Evolutionary conservation across 37 sponge, comb jelly and placozoan species (phyloP).

Genomic region (Axinella damicornis): DNA sequence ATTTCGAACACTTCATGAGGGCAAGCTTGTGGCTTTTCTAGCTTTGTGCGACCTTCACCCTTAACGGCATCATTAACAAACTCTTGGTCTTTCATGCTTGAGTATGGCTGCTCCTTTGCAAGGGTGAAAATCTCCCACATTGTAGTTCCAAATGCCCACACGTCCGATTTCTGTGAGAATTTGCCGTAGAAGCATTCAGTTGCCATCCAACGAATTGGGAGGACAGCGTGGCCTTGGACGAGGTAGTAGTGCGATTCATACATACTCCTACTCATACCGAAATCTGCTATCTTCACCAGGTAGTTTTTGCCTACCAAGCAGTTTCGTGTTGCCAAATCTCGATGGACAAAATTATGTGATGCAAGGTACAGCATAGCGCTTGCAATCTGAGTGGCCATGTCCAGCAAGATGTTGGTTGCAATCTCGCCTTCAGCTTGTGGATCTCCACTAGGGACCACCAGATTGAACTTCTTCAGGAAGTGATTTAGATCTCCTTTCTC

Average conservation of each 20-base stretch:
- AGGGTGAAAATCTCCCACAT: slow-evolving; percentile 66
- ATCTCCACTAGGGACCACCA: background rate
- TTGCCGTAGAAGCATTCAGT: slow-evolving; percentile 63
- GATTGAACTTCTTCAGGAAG: slow-evolving; percentile 56
- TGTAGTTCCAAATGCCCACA: slow-evolving; percentile 66
- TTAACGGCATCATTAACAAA: slow-evolving; percentile 70
- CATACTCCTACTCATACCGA: slow-evolving; percentile 68
- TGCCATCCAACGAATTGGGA: slow-evolving; percentile 70
- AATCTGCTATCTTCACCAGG: slow-evolving; percentile 66
- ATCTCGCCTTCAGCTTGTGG: background rate
- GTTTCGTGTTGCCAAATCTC: slow-evolving; percentile 70
- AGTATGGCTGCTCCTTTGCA: slow-evolving; percentile 54
- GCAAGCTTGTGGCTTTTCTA: slow-evolving; percentile 27
- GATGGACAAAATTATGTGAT: slow-evolving; percentile 51
- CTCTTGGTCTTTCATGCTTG: slow-evolving; percentile 54
- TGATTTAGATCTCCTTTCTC: slow-evolving; percentile 75
- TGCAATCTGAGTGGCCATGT: slow-evolving; percentile 57
- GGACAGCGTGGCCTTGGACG: slow-evolving; percentile 26
- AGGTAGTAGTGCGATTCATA: slow-evolving; percentile 50
- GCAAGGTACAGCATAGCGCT: slow-evolving; percentile 67
- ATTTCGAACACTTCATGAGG: slow-evolving; percentile 29
- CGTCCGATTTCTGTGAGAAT: slow-evolving; percentile 66
- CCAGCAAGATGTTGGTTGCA: slow-evolving; percentile 11
- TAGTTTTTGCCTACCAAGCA: slow-evolving; percentile 61
- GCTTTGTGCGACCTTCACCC: background rate